Conservation (phyloP, 2,113 vertebrate species). For the Oreocharis arfaki region DNA sequence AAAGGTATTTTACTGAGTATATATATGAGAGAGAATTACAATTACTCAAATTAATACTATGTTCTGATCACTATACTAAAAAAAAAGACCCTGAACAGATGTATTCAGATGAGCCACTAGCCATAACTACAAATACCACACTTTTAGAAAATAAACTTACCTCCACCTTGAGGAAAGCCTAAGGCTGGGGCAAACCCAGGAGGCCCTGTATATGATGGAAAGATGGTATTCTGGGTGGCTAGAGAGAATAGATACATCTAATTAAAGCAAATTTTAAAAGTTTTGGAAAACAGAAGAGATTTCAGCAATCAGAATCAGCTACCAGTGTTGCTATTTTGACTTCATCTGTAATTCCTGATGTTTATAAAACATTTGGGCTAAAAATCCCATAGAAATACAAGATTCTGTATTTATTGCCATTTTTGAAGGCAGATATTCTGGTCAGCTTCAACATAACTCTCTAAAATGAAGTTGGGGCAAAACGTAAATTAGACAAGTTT, state of each 20-base stretch:
- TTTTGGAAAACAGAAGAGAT: neutral
- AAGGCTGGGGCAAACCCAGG: conserved; percentile 71
- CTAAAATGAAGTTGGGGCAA: neutral
- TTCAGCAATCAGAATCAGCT: neutral
- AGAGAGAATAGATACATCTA: neutral
- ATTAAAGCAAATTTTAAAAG: neutral
- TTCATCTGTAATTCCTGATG: neutral
- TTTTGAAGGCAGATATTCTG: neutral
- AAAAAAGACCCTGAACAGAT: neutral
- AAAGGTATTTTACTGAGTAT: neutral
- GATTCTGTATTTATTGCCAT: neutral
- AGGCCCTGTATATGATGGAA: conserved; percentile 69
- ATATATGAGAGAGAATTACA: neutral
- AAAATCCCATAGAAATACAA: neutral
- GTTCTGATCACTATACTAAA: neutral
- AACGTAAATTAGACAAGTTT: neutral
- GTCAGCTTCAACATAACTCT: neutral
- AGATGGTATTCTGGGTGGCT: conserved; percentile 73
- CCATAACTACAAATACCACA: neutral
- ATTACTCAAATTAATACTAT: neutral
- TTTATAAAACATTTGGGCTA: neutral
- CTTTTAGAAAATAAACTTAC: conserved; percentile 37
- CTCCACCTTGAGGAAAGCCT: conserved; percentile 71
- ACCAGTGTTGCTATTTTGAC: neutral
- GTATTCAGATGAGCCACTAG: neutral